These are phyloP conservation scores for Thereva nobilitata DNA, from an alignment of 2,888 invertebrate species.

Conservation along the genomic window DNA sequence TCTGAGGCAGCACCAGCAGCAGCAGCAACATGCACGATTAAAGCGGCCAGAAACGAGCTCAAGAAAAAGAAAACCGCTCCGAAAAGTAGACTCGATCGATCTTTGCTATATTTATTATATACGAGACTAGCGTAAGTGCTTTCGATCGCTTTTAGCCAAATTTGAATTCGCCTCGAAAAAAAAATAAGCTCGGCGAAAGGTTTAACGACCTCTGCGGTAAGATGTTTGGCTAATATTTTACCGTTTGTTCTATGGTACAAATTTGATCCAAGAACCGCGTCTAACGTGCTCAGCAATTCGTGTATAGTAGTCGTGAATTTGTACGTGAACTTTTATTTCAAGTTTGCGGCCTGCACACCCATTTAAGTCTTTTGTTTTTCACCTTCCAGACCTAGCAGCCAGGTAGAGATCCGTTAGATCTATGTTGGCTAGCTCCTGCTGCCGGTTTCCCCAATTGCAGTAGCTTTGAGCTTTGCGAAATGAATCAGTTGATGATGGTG, in stretches of 20 bases:
- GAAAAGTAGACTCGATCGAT: background rate
- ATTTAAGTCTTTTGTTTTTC: conserved; percentile 34
- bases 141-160: no score
- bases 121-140: no score
- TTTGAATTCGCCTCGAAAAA: background rate
- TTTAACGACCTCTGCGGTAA: conserved; percentile 12
- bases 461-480: background rate
- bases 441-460: background rate
- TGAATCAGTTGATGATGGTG: conserved; percentile 5
- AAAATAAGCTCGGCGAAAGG: conserved; percentile 1
- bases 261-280: no score
- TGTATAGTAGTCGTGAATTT: background rate
- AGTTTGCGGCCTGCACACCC: conserved; percentile 17
- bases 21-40: conserved; percentile 7
- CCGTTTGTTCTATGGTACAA: conserved; percentile 4
- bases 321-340: background rate
- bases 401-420: no score
- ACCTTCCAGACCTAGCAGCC: no score
- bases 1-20: conserved; percentile 5
- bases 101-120: no score
- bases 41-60: conserved; percentile 3
- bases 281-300: no score
- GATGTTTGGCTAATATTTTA: conserved; percentile 22
- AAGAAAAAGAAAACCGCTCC: conserved; percentile 13
- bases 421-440: no score